Base-by-base conservation (phyloP, 1,140 invertebrate species). In the Chironomus striatipennis region DNA sequence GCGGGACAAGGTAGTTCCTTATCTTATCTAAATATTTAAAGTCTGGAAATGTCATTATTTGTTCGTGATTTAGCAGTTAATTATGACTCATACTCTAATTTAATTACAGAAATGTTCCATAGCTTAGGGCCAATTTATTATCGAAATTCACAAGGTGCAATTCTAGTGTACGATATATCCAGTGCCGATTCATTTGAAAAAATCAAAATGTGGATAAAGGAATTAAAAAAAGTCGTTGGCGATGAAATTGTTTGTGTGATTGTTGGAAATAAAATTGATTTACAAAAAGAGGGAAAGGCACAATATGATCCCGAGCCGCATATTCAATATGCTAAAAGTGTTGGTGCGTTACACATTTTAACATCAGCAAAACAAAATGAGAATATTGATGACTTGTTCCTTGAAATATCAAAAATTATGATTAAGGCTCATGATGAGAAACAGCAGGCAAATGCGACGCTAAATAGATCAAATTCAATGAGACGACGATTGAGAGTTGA, bases 191-290 rank as follows among this genome's bases (percentile, higher is more conserved):
- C 97, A 3, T 99, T 99, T 85, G 90, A 93, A 82, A 98, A 98
- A 93, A 93, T 97, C 0, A 97, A 98, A 86, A 97, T 91, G 81
- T 99, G 98, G 98, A 96, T 99, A 7, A 97, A 97, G 81, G 98
- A 99, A 84, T 84, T 99, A 72, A 90, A 93, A 76, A 96, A 96
- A 85, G 98, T 99, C 92, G 86, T 98, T 12, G 97, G 97, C 7
- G 90, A 91, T 79, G 93, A 98, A 77, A 93, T 98, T 77, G 90
- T 91, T 78, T 84, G 99, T 47, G 90, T 91, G 73, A 98, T 99
- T 82, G 95, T 95, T 76, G 98, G 97, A 70, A 99, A 99, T 84
- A 99, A 99, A 89, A 89, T 92, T 80, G 98, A 99, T 85, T 85
- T 99, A 79, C 96, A 98, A 81, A 93, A 93, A 80, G 90, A 98